Conservation (phyloP, 2,797 vertebrate species). For the Choloepus didactylus region DNA sequence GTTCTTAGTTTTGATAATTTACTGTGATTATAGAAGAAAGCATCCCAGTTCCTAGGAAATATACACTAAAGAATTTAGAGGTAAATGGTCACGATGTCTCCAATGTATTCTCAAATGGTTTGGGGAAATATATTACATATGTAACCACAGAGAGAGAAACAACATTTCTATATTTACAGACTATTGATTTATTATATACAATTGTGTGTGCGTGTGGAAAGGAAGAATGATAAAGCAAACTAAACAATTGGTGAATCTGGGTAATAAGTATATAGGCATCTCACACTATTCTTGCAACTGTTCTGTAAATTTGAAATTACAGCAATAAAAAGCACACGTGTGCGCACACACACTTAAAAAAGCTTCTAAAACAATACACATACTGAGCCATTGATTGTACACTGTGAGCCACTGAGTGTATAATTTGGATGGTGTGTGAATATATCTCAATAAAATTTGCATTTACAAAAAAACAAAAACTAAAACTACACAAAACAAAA, state of each 20-base stretch:
- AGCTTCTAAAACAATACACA: too few relatives aligned
- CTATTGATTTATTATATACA: background rate
- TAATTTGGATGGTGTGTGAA: too few relatives aligned
- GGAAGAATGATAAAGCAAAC: background rate
- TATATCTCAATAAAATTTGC: too few relatives aligned
- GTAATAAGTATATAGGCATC: background rate
- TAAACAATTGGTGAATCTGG: background rate
- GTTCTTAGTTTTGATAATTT: background rate
- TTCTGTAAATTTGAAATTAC: conserved; percentile 24
- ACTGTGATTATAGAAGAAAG: background rate
- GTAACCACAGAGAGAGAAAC: background rate
- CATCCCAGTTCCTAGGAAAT: background rate
- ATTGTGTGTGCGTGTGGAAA: background rate
- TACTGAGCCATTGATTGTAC: too few relatives aligned
- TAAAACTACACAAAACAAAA: background rate
- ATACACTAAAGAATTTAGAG: background rate
- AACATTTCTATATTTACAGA: background rate
- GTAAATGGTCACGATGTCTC: background rate
- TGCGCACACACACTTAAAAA: too few relatives aligned
- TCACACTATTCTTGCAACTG: background rate
- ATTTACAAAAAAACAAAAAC: background rate
- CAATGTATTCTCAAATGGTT: background rate
- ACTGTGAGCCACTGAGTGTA: too few relatives aligned
- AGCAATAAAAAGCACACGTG: background rate
- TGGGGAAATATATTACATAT: conserved; percentile 28